A percentile compares a stretch with the other conserved stretches of the same genome.
Evolutionary conservation across 2,888 invertebrate genomes (phyloP).

Genomic region (Nezara viridula): DNA sequence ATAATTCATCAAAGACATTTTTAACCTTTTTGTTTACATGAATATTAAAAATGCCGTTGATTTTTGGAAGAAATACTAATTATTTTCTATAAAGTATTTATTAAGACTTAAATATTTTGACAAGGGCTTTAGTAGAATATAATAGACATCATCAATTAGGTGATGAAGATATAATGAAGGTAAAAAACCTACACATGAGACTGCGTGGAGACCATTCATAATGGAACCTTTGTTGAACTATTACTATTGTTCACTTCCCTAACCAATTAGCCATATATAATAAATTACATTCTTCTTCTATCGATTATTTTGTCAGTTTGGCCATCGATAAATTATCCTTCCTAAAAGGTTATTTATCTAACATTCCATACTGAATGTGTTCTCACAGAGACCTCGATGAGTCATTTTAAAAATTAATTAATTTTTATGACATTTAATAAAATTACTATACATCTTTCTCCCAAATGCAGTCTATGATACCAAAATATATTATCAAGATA

Average conservation of each 20-base stretch:
- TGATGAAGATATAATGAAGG: constrained; percentile 1
- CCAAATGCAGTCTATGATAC: no score
- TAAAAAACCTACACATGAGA: not conserved
- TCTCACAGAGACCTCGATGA: not conserved
- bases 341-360: not conserved
- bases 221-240: not conserved
- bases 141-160: not conserved
- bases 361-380: not conserved
- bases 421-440: not conserved
- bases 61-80: no score
- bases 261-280: constrained; percentile 15
- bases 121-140: not conserved
- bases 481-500: no score
- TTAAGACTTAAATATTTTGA: no score
- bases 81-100: no score
- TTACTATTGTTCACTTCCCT: not conserved
- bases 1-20: no score
- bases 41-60: no score
- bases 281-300: not conserved
- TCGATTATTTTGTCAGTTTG: constrained; percentile 20
- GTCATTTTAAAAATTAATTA: not conserved
- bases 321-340: not conserved
- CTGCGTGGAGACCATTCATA: constrained; percentile 19
- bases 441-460: no score
- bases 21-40: no score